Conservation (phyloP, 1,140 invertebrate species). For the Euura lappo region DNA sequence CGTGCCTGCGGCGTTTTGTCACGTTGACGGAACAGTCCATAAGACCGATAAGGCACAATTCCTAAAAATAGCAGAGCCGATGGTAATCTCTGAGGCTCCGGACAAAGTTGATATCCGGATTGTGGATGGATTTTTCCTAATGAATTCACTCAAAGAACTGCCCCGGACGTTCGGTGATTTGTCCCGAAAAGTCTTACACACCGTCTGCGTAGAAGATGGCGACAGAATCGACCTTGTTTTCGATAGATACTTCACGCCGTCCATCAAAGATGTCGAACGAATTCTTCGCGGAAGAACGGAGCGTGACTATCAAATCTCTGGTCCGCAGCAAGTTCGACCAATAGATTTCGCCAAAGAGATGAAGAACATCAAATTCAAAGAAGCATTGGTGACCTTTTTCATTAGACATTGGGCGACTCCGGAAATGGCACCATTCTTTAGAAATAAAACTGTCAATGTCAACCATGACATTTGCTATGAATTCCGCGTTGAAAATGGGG, state of each 20-base stretch:
- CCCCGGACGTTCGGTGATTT: slow-evolving; percentile 34
- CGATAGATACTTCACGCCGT: slow-evolving; percentile 21
- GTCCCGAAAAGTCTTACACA: slow-evolving; percentile 30
- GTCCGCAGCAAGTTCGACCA: slow-evolving; percentile 32
- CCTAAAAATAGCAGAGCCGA: not conserved
- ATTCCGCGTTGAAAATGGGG: slow-evolving; percentile 21
- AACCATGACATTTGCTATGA: too few relatives aligned
- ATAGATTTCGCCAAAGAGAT: slow-evolving; percentile 39
- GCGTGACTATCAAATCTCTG: slow-evolving; percentile 33
- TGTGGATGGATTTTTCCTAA: slow-evolving; percentile 37
- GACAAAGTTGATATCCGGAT: slow-evolving; percentile 27
- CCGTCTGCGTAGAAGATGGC: slow-evolving; percentile 14
- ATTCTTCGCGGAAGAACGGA: not conserved
- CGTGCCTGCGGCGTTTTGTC: slow-evolving; percentile 22
- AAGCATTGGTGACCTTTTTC: slow-evolving; percentile 44
- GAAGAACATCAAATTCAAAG: slow-evolving; percentile 43
- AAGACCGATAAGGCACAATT: slow-evolving; percentile 22
- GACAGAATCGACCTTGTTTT: slow-evolving; percentile 19
- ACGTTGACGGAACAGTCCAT: slow-evolving; percentile 25
- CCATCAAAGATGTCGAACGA: slow-evolving; percentile 26
- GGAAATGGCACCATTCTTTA: slow-evolving; percentile 29
- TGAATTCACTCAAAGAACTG: slow-evolving; percentile 28
- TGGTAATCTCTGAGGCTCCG: not conserved
- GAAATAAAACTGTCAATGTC: slow-evolving; percentile 24
- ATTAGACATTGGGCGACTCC: slow-evolving; percentile 35